phyloP scores from a whole-genome alignment of 2,888 invertebrate species.

The Phengaris arion region DNA sequence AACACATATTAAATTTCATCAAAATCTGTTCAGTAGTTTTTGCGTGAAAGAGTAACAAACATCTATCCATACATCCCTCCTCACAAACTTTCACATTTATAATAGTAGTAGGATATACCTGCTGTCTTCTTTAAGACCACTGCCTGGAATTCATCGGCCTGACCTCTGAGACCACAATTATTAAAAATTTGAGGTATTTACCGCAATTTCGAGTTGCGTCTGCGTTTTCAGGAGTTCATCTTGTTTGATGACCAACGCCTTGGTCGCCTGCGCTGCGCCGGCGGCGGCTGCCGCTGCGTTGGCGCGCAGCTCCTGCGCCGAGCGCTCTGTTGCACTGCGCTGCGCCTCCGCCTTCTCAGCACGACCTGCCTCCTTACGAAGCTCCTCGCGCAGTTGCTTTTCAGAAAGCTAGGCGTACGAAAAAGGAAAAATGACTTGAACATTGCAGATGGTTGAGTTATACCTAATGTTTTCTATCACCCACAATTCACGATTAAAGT shows the following conservation, averaged over 20 bases:
- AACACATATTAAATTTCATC: too few species aligned
- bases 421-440: not conserved
- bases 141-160: too few species aligned
- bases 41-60: too few species aligned
- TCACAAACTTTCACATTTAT: too few species aligned
- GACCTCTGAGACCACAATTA: too few species aligned
- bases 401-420: constrained; percentile 58
- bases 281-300: constrained; percentile 60
- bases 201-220: constrained; percentile 60
- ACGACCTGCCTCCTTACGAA: constrained; percentile 57
- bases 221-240: constrained; percentile 57
- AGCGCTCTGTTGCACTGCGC: constrained; percentile 54
- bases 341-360: constrained; percentile 63
- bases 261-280: constrained; percentile 55
- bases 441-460: too few species aligned
- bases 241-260: constrained; percentile 51
- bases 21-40: too few species aligned
- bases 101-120: too few species aligned
- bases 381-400: constrained; percentile 56
- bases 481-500: too few species aligned
- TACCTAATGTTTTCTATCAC: too few species aligned
- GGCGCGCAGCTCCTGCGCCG: constrained; percentile 57
- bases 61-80: too few species aligned
- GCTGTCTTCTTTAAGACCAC: too few species aligned
- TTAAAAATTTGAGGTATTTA: constrained; percentile 35